Base-by-base conservation (phyloP, 2,797 vertebrate species). In the Lacerta agilis region DNA sequence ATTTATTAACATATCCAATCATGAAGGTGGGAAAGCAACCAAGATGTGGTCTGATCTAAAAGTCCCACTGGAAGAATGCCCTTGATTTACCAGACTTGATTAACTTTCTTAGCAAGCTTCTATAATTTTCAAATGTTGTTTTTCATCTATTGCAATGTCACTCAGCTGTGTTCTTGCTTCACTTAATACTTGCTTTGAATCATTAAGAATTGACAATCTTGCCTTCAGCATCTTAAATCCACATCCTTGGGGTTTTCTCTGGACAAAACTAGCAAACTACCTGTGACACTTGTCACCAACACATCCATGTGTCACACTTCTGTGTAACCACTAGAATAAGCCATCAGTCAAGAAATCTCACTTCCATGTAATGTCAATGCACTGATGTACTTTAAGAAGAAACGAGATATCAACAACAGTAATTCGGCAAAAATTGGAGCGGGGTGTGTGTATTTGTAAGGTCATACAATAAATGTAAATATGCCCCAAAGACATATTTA, bases 201-300 rank as follows among this genome's bases (percentile, higher is more conserved):
- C 69, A 81, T 23, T 69, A 55, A 76, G 72, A 84, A 80, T 5
- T 77, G 77, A 43, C 8, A 33, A 33, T 76, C 67, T 33, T 10
- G 69, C 23, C 69, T 80, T 78, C 64, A 33, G 55, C 41, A 55
- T 73, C 58, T 80, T 87, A 73, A 66, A 87, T 66, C 67, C 13
- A 58, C 27, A 73, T 76, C 43, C 13, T 33, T 29, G 38, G 0
- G 55, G 43, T 79, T 75, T 76, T 61, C 29, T 43, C 43, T 33
- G 8, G 33, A 58, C 25, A 67, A 81, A 49, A 83, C 17, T 72
- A 87, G 61, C 45, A 89, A 88, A 18, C 36, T 43, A 7, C 2
- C 17, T 17, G 29, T 82, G 69, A 80, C n/a, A 73, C 20, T 86
- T 91, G 69, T 80, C 78, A 75, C 69, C 23, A 85, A 67, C 76